Evolutionary conservation across 2,113 vertebrate genomes (phyloP), one percentile per base, ranked within the genome.

Genomic region (Phaethon lepturus): DNA sequence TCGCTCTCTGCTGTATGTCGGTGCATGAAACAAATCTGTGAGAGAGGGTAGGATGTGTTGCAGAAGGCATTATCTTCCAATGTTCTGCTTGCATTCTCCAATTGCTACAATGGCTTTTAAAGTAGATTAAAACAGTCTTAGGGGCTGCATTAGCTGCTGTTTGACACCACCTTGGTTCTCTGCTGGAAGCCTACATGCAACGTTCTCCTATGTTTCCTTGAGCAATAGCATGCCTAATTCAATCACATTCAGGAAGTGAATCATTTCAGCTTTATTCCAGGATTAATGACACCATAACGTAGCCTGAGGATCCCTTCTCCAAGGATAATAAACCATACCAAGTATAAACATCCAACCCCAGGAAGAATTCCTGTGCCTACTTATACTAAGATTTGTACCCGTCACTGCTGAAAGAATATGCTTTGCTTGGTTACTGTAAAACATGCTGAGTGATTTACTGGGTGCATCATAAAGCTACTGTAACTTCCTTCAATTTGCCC

Each of bases 261-360:
- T 91, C 1, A 94, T 75, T 94, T 96, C 66, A 87, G 77, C 56
- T 94, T 86, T 80, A 79, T 72, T 91, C 52, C 62, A 94, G 73
- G 53, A 80, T 86, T 88, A 95, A 81, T 60, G 64, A 84, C 77
- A 85, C 35, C 50, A 31, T 91, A 94, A 88, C 0, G 0, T 62
- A 93, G 74, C 45, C 58, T 33, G 14, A 75, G 26, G 64, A 69
- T 64, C 53, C 35, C 6, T 88, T 79, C 69, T 93, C 81, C 92
- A 85, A 88, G 45, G 73, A 93, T 55, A 95, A 93, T 45, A 91
- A 95, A 96, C 49, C 7, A 90, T 69, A 45, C 4, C n/a, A 92
- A 94, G 31, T 45, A 25, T 79, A 94, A 97, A 83, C 50, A 85
- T 38, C 59, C 72, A 92, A 33, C 52, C 42, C 29, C 33, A 82